Evolutionary conservation across 2,113 vertebrate genomes (phyloP).

Genomic region (Panthera leo): DNA sequence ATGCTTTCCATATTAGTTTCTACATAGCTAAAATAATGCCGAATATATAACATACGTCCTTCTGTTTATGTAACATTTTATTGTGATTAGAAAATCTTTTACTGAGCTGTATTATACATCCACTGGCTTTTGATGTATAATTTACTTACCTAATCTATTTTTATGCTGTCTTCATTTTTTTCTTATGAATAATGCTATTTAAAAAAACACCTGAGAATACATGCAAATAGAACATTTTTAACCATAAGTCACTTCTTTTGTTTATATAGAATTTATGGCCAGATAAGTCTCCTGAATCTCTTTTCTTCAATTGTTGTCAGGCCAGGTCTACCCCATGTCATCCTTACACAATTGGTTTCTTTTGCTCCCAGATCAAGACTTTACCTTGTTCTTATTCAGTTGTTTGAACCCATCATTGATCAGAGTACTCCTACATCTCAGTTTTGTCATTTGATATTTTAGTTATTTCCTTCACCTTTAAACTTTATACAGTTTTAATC

Average conservation of each 20-base stretch:
- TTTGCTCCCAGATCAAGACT: not conserved
- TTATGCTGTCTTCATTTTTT: not conserved
- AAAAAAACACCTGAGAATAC: not conserved
- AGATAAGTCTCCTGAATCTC: not conserved
- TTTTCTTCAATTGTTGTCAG: not conserved
- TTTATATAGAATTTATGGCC: not conserved
- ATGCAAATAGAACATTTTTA: not conserved
- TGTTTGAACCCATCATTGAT: not conserved
- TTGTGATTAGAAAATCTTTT: not conserved
- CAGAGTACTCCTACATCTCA: not conserved
- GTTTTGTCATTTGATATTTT: not conserved
- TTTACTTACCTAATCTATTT: not conserved
- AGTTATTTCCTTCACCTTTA: not conserved
- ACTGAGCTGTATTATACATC: not conserved
- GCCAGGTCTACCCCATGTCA: not conserved
- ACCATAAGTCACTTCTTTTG: not conserved
- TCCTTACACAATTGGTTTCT: not conserved
- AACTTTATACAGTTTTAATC: not conserved
- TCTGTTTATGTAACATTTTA: not conserved
- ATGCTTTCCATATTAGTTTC: not conserved
- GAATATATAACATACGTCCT: not conserved
- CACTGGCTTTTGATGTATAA: not conserved
- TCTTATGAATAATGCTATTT: not conserved
- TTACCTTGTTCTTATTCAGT: not conserved
- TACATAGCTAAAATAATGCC: not conserved